These are phyloP conservation scores for Campoplex capitator DNA, from an alignment of 2,888 invertebrate species.

Conservation along the genomic window DNA sequence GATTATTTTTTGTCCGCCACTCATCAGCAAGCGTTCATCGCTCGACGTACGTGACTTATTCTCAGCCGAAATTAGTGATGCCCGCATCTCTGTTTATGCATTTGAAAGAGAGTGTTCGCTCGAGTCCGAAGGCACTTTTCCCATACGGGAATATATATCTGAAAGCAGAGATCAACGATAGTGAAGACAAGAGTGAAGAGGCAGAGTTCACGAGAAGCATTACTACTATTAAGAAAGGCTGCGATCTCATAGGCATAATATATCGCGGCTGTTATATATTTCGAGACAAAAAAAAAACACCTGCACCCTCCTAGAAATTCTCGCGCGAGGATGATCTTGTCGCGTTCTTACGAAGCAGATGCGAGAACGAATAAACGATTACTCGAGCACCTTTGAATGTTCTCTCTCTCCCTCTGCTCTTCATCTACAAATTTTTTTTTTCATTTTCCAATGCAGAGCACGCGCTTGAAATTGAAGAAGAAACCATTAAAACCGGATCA, in stretches of 20 bases:
- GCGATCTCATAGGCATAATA: conserved; percentile 39
- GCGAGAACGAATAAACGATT: conserved; percentile 61
- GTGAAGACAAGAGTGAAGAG: conserved; percentile 56
- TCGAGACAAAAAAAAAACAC: conserved; percentile 39
- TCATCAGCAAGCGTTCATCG: not conserved
- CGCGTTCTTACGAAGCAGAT: conserved; percentile 61
- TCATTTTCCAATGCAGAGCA: not conserved
- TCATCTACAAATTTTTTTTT: conserved; percentile 11
- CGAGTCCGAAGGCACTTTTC: conserved; percentile 58
- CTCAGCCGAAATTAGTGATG: not conserved
- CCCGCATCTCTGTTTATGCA: conserved; percentile 33
- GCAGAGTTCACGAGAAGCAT: conserved; percentile 41
- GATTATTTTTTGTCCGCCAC: not conserved
- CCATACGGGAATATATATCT: conserved; percentile 31
- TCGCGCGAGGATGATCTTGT: conserved; percentile 57
- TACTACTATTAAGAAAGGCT: conserved; percentile 45
- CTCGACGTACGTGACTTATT: not conserved
- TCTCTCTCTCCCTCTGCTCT: conserved; percentile 2
- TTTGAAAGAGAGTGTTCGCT: conserved; percentile 22
- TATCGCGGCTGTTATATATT: conserved; percentile 16
- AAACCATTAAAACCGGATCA: not conserved
- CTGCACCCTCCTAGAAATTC: conserved; percentile 47
- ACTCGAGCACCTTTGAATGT: conserved; percentile 70
- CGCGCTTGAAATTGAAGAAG: not conserved
- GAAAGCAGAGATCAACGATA: conserved; percentile 71